phyloP scores from a whole-genome alignment of 2,888 invertebrate species.

The Lepeophtheirus nordmannii region DNA sequence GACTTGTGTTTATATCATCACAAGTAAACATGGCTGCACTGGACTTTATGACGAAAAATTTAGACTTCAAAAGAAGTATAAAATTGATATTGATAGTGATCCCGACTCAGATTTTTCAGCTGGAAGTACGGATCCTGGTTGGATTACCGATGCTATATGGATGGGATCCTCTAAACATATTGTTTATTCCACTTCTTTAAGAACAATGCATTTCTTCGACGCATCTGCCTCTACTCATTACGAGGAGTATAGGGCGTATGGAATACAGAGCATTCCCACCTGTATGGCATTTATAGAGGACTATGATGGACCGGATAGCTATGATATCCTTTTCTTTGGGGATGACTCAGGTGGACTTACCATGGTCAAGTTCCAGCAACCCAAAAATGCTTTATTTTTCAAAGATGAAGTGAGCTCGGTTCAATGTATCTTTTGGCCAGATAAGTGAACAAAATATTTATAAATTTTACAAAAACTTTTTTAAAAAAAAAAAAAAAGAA shows the following conservation, averaged over 20 bases:
- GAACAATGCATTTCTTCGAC: slow-evolving; percentile 25
- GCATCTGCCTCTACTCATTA: slow-evolving; percentile 25
- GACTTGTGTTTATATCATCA: slow-evolving; percentile 20
- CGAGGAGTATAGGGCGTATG: slow-evolving; percentile 24
- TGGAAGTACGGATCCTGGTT: slow-evolving; percentile 24
- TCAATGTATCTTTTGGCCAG: slow-evolving; percentile 23
- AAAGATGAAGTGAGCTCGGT: slow-evolving; percentile 24
- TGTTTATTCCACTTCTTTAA: slow-evolving; percentile 23
- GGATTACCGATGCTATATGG: slow-evolving; percentile 25
- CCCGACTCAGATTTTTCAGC: slow-evolving; percentile 21
- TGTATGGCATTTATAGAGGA: slow-evolving; percentile 13
- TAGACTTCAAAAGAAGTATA: slow-evolving; percentile 19
- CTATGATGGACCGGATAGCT: slow-evolving; percentile 14
- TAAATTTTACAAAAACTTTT: background rate
- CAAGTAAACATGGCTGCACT: slow-evolving; percentile 20
- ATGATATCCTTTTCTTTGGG: slow-evolving; percentile 20
- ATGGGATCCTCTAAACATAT: slow-evolving; percentile 25
- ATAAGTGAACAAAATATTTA: slow-evolving; percentile 6
- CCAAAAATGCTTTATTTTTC: slow-evolving; percentile 17
- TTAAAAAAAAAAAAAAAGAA: background rate
- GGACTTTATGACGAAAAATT: slow-evolving; percentile 23
- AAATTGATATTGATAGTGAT: slow-evolving; percentile 25
- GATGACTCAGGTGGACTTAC: slow-evolving; percentile 18
- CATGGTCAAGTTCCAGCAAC: slow-evolving; percentile 12
- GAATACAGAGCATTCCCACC: slow-evolving; percentile 22